phyloP scores from a whole-genome alignment of 2,797 vertebrate species.

The Neostethus bicornis region DNA sequence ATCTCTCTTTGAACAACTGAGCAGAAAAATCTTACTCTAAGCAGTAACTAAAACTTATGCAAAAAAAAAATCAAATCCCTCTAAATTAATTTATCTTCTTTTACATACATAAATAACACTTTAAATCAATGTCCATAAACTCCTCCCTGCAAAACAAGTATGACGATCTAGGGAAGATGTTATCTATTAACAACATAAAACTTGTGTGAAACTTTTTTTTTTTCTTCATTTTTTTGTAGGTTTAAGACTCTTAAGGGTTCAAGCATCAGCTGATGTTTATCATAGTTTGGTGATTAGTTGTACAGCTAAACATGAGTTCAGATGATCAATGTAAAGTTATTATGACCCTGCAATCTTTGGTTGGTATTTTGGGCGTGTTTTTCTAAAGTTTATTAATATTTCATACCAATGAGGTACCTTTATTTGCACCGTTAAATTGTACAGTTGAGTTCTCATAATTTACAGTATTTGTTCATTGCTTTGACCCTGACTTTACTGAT shows the following conservation, averaged over 20 bases:
- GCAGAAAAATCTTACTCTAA: background rate
- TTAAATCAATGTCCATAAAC: background rate
- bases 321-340: background rate
- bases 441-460: constrained; percentile 3
- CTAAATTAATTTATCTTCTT: too few relatives aligned
- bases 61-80: too few relatives aligned
- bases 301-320: constrained; percentile 32
- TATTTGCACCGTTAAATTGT: constrained; percentile 3
- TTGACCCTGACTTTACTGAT: background rate
- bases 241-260: constrained; percentile 2
- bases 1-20: background rate
- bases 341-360: background rate
- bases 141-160: constrained; percentile 26
- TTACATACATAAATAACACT: too few relatives aligned
- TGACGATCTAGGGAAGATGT: constrained; percentile 27
- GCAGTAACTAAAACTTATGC: too few relatives aligned
- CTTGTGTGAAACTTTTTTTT: constrained; percentile 1
- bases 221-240: constrained; percentile 7
- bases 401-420: background rate
- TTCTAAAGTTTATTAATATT: background rate
- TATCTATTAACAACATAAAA: constrained; percentile 6
- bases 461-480: constrained; percentile 13
- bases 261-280: constrained; percentile 60
- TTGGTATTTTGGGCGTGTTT: background rate
- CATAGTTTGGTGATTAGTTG: constrained; percentile 26